A percentile compares a stretch with the other conserved stretches of the same genome.
Evolutionary conservation across 23 tunicate genomes (phyloP).

Genomic region (Ciona savignyi): DNA sequence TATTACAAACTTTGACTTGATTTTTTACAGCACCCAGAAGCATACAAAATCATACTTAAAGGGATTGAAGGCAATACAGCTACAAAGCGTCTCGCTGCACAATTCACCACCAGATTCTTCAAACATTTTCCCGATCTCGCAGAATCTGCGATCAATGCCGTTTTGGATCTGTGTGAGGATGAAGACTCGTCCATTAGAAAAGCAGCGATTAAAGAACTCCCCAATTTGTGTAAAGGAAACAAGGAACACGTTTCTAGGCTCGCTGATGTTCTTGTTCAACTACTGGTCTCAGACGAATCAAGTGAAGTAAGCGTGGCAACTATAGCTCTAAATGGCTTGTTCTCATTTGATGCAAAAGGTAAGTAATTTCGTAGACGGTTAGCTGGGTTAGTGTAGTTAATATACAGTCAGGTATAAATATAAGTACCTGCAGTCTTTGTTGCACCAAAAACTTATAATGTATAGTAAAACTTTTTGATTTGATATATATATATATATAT

Average conservation of each 20-base stretch:
- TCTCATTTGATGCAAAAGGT: slow-evolving; percentile 66
- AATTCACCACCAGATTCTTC: slow-evolving; percentile 84
- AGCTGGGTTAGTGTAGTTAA: no score
- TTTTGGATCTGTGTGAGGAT: slow-evolving; percentile 90
- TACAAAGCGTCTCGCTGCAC: slow-evolving; percentile 83
- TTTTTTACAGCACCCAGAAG: slow-evolving; percentile 51
- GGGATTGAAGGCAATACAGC: slow-evolving; percentile 68
- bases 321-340: slow-evolving; percentile 55
- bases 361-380: no score
- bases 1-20: no score
- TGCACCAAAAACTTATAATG: no score
- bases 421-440: no score
- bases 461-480: no score
- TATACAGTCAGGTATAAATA: no score
- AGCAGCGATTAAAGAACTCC: slow-evolving; percentile 87
- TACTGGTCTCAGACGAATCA: slow-evolving; percentile 54
- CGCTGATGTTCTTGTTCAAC: slow-evolving; percentile 73
- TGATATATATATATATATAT: no score
- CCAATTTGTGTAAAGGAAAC: slow-evolving; percentile 70
- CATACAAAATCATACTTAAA: slow-evolving; percentile 61
- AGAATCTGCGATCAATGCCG: slow-evolving; percentile 76
- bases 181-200: slow-evolving; percentile 52
- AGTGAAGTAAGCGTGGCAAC: slow-evolving; percentile 65
- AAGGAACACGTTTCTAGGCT: slow-evolving; percentile 42
- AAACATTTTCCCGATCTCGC: slow-evolving; percentile 68